phyloP scores from a whole-genome alignment of 1,140 invertebrate species.

The Helicoverpa zea region DNA sequence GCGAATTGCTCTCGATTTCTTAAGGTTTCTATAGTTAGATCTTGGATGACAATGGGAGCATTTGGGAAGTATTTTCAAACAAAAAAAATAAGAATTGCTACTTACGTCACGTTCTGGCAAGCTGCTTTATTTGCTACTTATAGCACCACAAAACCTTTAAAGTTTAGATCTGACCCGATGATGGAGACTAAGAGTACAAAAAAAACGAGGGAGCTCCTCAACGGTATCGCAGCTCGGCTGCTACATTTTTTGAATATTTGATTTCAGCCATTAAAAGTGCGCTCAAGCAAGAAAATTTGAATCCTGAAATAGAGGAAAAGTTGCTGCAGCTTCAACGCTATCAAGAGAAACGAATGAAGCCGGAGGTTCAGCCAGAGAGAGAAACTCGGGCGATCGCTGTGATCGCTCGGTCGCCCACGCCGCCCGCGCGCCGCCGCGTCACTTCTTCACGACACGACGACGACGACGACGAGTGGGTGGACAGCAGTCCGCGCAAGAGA shows the following conservation, averaged over 20 bases:
- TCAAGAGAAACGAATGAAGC: slow-evolving; percentile 93
- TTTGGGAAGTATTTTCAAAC: too few species aligned
- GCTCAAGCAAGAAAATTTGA: slow-evolving; percentile 94
- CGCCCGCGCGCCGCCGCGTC: slow-evolving; percentile 64
- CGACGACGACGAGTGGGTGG: slow-evolving; percentile 86
- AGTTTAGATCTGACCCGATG: too few species aligned
- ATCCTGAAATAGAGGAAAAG: slow-evolving; percentile 97
- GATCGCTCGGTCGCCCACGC: slow-evolving; percentile 54
- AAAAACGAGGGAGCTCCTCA: too few species aligned
- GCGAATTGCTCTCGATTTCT: too few species aligned
- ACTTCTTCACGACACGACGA: slow-evolving; percentile 81
- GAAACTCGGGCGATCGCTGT: slow-evolving; percentile 66
- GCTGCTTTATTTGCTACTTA: too few species aligned
- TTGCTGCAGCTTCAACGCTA: slow-evolving; percentile 95
- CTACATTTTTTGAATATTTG: not conserved
- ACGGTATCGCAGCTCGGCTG: too few species aligned
- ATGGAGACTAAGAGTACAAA: too few species aligned
- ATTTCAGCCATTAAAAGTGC: slow-evolving; percentile 92
- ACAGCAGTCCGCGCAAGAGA: slow-evolving; percentile 66
- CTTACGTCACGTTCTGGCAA: too few species aligned
- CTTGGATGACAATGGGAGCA: too few species aligned
- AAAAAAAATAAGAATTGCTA: too few species aligned
- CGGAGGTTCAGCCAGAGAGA: slow-evolving; percentile 74
- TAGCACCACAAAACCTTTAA: too few species aligned
- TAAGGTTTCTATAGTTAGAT: too few species aligned